phyloP scores from a whole-genome alignment of 2,797 vertebrate species.

The Centropyge bicolor region DNA sequence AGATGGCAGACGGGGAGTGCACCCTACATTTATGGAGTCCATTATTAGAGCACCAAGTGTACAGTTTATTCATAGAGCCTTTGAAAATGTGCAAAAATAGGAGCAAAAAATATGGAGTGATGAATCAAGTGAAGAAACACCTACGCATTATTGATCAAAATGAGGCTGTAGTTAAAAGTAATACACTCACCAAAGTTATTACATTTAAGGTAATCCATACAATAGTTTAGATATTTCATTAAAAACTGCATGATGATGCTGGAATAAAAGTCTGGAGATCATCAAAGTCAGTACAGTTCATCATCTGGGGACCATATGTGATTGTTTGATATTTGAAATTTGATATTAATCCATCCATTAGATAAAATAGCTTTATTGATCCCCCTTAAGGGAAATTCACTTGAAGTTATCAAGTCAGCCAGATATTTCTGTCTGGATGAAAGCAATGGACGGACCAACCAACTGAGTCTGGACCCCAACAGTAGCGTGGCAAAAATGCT shows the following conservation, averaged over 20 bases:
- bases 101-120: neutral
- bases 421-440: neutral
- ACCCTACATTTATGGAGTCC: constrained; percentile 3
- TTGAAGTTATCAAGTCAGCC: too few species aligned
- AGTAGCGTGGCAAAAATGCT: neutral
- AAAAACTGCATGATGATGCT: neutral
- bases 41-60: neutral
- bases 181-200: neutral
- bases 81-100: neutral
- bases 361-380: too few species aligned
- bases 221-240: constrained; percentile 10
- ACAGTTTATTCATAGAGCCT: neutral
- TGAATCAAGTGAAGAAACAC: neutral
- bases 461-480: neutral
- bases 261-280: neutral
- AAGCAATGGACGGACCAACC: neutral
- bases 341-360: neutral
- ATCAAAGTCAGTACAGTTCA: neutral
- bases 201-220: neutral
- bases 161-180: neutral
- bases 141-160: neutral
- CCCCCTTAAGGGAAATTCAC: too few species aligned
- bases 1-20: constrained; percentile 17
- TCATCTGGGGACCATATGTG: neutral
- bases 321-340: too few species aligned